Evolutionary conservation across 2,888 invertebrate genomes (phyloP).

Genomic region (Ptilodon capucinus): DNA sequence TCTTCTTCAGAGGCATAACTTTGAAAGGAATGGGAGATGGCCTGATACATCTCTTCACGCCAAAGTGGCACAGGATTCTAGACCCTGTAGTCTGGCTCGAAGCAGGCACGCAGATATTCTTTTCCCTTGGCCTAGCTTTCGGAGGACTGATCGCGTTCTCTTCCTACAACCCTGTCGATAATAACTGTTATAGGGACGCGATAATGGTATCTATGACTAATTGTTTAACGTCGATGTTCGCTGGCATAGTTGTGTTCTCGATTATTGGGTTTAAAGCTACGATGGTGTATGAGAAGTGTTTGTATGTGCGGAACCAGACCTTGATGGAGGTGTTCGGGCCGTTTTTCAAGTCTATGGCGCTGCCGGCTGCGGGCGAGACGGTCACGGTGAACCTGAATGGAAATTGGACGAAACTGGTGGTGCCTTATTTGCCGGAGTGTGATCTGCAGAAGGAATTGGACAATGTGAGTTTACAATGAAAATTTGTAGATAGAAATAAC

Average conservation of each 20-base stretch:
- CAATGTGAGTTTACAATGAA: slow-evolving; percentile 86
- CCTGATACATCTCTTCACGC: slow-evolving; percentile 93
- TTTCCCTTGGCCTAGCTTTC: slow-evolving; percentile 96
- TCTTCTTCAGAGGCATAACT: slow-evolving; percentile 97
- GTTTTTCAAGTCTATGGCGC: slow-evolving; percentile 62
- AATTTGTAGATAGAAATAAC: too few species aligned
- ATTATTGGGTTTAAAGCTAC: slow-evolving; percentile 97
- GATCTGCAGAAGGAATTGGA: slow-evolving; percentile 93
- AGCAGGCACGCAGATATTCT: slow-evolving; percentile 98
- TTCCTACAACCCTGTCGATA: slow-evolving; percentile 98
- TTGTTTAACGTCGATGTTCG: slow-evolving; percentile 97
- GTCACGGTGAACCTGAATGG: slow-evolving; percentile 79
- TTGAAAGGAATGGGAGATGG: slow-evolving; percentile 94
- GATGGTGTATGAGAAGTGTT: slow-evolving; percentile 90
- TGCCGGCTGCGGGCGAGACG: slow-evolving; percentile 82
- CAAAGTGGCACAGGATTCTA: slow-evolving; percentile 94
- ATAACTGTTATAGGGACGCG: slow-evolving; percentile 97
- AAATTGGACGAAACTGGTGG: slow-evolving; percentile 82
- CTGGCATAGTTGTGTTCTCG: slow-evolving; percentile 97
- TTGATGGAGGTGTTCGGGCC: slow-evolving; percentile 82
- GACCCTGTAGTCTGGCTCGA: slow-evolving; percentile 99
- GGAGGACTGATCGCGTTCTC: slow-evolving; percentile 98
- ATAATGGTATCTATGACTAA: slow-evolving; percentile 96
- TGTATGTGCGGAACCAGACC: slow-evolving; percentile 84
- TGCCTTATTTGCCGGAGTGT: slow-evolving; percentile 88